Percentiles rank a stretch among this genome's conserved stretches.
phyloP scores from a whole-genome alignment of 2,888 invertebrate species.

The Argynnis bischoffii region DNA sequence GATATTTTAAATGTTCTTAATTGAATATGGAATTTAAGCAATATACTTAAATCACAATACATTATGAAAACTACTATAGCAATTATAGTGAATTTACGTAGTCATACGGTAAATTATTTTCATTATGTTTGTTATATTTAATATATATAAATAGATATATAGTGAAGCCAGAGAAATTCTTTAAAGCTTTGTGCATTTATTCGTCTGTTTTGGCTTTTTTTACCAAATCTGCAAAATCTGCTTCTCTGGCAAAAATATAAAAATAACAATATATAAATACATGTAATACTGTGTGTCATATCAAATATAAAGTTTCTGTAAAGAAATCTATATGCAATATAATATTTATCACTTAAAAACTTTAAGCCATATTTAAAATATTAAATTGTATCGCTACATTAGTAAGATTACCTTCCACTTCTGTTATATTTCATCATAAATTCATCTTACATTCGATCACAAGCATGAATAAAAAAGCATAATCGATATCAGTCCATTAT shows the following conservation, averaged over 20 bases:
- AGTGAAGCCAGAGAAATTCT: no score
- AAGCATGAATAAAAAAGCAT: constrained; percentile 35
- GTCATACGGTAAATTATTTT: neutral
- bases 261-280: no score
- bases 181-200: no score
- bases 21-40: neutral
- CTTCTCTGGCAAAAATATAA: no score
- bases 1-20: neutral
- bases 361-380: no score
- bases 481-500: constrained; percentile 77
- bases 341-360: neutral
- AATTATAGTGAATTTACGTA: neutral
- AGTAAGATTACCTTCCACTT: neutral
- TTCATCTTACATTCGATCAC: constrained; percentile 30
- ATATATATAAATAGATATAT: no score
- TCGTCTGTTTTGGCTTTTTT: no score
- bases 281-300: no score
- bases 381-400: neutral
- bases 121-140: neutral
- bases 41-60: neutral
- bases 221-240: no score
- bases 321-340: neutral
- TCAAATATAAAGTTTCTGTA: neutral
- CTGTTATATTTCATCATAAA: constrained; percentile 12
- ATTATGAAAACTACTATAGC: neutral